Conservation (phyloP, 1,140 invertebrate genomes). For the Campoletis sonorensis region DNA sequence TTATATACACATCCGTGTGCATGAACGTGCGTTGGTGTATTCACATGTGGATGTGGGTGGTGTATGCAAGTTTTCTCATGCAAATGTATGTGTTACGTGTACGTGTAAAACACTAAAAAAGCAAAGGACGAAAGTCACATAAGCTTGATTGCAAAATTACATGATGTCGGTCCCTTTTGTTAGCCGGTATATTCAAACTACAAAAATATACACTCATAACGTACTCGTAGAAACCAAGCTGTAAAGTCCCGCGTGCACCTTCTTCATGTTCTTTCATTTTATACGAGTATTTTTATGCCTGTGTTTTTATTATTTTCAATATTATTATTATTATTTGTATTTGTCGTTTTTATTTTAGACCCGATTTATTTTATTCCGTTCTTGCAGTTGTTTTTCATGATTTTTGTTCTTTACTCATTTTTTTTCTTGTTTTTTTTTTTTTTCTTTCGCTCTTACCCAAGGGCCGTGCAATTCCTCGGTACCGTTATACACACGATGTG, state of each 20-base stretch:
- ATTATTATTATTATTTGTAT: not conserved
- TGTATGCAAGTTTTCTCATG: not conserved
- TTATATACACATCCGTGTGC: not conserved
- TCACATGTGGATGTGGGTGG: not conserved
- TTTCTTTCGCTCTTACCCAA: conserved; percentile 19
- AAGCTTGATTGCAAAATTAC: not conserved
- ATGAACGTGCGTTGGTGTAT: not conserved
- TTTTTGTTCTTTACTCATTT: not conserved
- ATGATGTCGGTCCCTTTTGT: not conserved
- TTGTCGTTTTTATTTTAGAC: not conserved
- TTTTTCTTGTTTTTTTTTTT: conserved; percentile 8
- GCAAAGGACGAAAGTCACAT: not conserved
- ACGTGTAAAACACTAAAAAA: too few relatives aligned
- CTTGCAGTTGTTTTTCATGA: not conserved
- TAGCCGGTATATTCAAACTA: not conserved
- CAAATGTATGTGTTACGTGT: too few relatives aligned
- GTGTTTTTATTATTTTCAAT: too few relatives aligned
- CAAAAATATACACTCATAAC: not conserved
- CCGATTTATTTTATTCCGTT: not conserved
- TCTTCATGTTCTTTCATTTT: not conserved
- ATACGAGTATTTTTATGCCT: not conserved
- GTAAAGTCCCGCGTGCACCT: not conserved
- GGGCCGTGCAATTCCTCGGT: conserved; percentile 33
- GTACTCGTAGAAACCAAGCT: not conserved
- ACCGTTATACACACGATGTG: conserved; percentile 37